A percentile compares a stretch with the other conserved stretches of the same genome.
phyloP scores from a whole-genome alignment of 2,113 vertebrate genomes.

The Petromus typicus region DNA sequence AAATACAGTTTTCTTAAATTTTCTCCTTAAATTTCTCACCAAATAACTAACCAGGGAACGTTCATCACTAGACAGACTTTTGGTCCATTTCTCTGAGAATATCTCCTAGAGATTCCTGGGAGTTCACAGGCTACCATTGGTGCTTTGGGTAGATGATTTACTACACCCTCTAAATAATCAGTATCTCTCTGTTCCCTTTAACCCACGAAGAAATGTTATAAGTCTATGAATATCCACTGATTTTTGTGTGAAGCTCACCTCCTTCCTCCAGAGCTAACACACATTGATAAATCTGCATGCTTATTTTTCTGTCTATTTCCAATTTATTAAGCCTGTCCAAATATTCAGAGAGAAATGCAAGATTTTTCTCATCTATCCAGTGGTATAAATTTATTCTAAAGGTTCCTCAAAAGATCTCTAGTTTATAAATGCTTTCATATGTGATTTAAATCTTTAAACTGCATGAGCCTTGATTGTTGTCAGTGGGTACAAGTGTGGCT shows the following conservation, averaged over 20 bases:
- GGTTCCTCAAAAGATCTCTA: neutral
- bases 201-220: neutral
- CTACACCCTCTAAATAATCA: neutral
- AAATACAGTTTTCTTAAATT: neutral
- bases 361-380: neutral
- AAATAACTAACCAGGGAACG: neutral
- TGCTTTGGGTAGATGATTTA: neutral
- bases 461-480: no score
- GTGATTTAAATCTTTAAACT: neutral
- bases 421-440: neutral
- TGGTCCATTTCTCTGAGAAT: neutral
- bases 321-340: neutral
- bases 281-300: neutral
- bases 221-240: neutral
- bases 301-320: neutral
- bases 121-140: neutral
- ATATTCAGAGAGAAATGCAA: neutral
- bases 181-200: neutral
- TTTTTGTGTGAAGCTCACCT: neutral
- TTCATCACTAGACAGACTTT: neutral
- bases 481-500: rapidly evolving
- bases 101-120: neutral
- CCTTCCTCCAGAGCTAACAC: neutral
- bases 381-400: neutral
- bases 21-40: neutral